phyloP scores from a whole-genome alignment of 2,113 vertebrate genomes.

The Phylloscopus trochilus region DNA sequence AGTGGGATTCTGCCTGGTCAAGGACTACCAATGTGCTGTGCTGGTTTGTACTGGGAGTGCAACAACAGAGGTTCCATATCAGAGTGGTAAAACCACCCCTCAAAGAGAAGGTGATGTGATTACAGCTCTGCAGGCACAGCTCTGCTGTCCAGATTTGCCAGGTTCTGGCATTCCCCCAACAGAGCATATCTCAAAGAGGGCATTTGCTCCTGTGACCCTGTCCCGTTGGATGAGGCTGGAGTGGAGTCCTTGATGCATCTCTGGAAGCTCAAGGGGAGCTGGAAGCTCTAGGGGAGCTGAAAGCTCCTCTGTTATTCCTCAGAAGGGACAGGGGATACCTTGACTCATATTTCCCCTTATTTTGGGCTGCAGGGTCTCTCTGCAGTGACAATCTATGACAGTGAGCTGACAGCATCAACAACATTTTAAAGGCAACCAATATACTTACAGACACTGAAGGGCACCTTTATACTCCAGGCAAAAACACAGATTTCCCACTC shows the following conservation, averaged over 20 bases:
- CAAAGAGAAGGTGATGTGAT: background rate
- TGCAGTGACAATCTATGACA: background rate
- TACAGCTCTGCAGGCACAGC: background rate
- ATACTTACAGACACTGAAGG: conserved; percentile 1
- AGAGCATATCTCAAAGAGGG: background rate
- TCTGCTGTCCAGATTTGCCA: background rate
- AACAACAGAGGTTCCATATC: background rate
- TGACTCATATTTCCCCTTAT: background rate
- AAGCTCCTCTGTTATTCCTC: background rate
- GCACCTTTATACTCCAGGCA: background rate
- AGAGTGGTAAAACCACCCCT: background rate
- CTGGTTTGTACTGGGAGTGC: background rate
- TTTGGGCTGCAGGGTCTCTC: background rate
- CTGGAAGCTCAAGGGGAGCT: background rate
- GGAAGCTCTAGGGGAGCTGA: background rate
- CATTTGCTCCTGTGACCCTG: background rate
- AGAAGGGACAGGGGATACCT: background rate
- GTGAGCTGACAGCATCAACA: background rate
- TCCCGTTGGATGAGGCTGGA: background rate
- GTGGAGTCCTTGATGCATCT: background rate
- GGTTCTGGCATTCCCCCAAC: background rate
- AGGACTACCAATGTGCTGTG: background rate
- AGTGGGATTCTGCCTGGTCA: background rate
- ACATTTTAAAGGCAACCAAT: background rate
- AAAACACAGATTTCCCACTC: conserved; percentile 27